Evolutionary conservation across 2,888 invertebrate species (phyloP).

Genomic region (Napeogenes inachia): DNA sequence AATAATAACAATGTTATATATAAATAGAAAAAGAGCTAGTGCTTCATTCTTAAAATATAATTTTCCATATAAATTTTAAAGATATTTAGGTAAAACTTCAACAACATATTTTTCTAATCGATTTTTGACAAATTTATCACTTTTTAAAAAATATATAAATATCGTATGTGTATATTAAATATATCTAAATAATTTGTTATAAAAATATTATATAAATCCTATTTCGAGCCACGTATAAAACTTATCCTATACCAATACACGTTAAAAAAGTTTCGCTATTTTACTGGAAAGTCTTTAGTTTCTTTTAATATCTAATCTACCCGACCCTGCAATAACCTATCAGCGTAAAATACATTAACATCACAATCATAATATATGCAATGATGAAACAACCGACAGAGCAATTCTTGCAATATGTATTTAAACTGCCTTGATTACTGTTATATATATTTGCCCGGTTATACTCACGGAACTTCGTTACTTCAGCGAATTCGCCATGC

Average conservation of each 20-base stretch:
- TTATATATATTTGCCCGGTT: no score
- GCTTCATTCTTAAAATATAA: no score
- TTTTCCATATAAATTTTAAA: no score
- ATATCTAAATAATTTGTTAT: neutral
- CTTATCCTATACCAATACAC: no score
- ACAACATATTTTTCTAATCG: no score
- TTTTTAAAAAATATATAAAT: neutral
- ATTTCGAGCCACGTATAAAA: no score
- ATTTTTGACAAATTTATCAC: no score
- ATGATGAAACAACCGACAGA: neutral
- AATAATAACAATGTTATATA: constrained; percentile 24
- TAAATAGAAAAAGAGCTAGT: constrained; percentile 9
- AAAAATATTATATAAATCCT: neutral
- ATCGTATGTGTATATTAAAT: constrained; percentile 11
- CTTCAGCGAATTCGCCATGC: no score
- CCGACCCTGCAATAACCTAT: constrained; percentile 14
- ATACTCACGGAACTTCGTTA: no score
- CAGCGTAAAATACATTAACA: neutral
- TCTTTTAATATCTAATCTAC: constrained; percentile 23
- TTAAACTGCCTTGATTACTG: no score
- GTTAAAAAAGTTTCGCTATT: neutral
- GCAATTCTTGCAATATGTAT: neutral
- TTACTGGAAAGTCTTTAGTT: constrained; percentile 23
- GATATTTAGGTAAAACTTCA: no score
- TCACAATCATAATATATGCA: constrained; percentile 1